Evolutionary conservation across 2,113 vertebrate genomes (phyloP).

Genomic region (Orientallactaga bullata): DNA sequence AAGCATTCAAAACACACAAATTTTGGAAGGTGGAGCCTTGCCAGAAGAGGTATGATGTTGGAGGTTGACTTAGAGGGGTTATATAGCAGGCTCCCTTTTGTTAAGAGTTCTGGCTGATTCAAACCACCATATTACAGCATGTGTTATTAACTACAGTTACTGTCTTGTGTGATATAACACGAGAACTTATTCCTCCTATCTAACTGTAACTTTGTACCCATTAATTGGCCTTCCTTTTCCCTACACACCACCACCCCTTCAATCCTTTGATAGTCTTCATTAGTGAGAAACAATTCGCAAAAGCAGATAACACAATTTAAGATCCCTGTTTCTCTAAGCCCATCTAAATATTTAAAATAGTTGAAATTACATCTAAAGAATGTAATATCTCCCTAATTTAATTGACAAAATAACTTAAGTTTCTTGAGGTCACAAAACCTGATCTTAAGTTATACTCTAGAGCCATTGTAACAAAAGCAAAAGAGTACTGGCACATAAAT

Average conservation of each 20-base stretch:
- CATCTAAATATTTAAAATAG: conserved; percentile 60
- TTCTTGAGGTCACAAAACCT: background rate
- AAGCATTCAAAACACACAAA: too few species aligned
- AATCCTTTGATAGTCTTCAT: background rate
- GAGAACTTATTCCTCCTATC: background rate
- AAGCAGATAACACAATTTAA: conserved; percentile 37
- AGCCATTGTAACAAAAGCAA: background rate
- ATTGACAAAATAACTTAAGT: background rate
- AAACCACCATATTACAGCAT: background rate
- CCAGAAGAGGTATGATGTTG: too few species aligned
- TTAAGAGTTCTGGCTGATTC: too few species aligned
- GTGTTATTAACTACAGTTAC: background rate
- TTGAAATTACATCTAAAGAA: conserved; percentile 43
- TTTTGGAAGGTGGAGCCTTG: too few species aligned
- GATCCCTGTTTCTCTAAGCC: background rate
- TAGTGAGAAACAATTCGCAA: conserved; percentile 22
- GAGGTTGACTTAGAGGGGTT: too few species aligned
- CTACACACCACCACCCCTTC: background rate
- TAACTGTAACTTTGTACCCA: background rate
- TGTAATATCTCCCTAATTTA: conserved; percentile 28
- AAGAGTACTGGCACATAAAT: background rate
- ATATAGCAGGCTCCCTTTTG: too few species aligned
- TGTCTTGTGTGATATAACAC: background rate
- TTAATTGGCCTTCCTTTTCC: background rate
- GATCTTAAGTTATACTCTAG: background rate